Percentiles rank a stretch among this genome's conserved stretches.
phyloP scores from a whole-genome alignment of 2,113 vertebrate species.

The Oryzias woworae region DNA sequence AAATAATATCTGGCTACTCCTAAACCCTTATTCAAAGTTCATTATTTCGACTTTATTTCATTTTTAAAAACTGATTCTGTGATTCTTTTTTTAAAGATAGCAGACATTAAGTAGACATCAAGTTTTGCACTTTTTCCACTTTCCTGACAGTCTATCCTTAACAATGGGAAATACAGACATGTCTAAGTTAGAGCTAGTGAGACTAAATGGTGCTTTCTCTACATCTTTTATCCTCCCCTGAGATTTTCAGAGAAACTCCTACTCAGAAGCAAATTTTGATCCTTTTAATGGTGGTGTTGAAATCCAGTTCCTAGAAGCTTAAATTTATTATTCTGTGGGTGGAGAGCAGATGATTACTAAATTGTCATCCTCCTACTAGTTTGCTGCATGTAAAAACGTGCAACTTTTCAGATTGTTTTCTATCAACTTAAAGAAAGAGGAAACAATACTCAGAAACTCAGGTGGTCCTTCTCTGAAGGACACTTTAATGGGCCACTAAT shows the following conservation, averaged over 20 bases:
- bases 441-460: constrained; percentile 18
- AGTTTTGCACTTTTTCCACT: too few relatives aligned
- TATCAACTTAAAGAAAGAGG: constrained; percentile 30
- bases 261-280: constrained; percentile 40
- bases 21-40: too few relatives aligned
- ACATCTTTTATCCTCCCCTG: constrained; percentile 21
- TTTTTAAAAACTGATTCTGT: too few relatives aligned
- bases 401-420: constrained; percentile 29
- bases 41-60: too few relatives aligned
- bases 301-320: constrained; percentile 47
- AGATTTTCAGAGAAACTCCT: constrained; percentile 36
- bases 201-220: too few relatives aligned
- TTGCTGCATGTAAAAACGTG: constrained; percentile 9
- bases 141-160: too few relatives aligned
- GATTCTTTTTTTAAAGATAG: too few relatives aligned
- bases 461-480: background rate
- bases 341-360: constrained; percentile 51
- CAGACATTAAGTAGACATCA: too few relatives aligned
- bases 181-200: too few relatives aligned
- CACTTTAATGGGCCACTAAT: constrained; percentile 27
- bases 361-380: constrained; percentile 49
- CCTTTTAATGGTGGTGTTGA: constrained; percentile 40
- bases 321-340: constrained; percentile 53
- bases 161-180: too few relatives aligned
- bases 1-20: too few relatives aligned